Evolutionary conservation across 1,140 invertebrate genomes (phyloP), one percentile per base, ranked within the genome.

Genomic region (Teleopsis dalmanni): DNA sequence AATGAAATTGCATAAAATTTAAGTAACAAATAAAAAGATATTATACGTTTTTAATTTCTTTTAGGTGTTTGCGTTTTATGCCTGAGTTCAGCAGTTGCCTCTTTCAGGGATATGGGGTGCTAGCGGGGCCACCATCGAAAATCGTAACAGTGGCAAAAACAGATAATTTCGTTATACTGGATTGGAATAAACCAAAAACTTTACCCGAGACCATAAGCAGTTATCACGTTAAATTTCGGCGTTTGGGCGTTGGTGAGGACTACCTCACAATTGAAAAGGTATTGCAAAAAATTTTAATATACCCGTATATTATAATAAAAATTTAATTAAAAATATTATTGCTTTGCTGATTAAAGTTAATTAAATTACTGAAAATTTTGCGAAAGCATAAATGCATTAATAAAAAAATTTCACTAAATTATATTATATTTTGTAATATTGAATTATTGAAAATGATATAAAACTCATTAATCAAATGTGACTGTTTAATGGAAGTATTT

Each of bases 31-130:
- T n/a, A n/a, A n/a, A n/a, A n/a, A n/a, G n/a, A n/a, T n/a, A n/a
- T n/a, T n/a, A n/a, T 25, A 10, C 25, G 1, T 2, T 14, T 36
- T 0, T 47, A 25, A 18, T 43, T 43, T 18, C 16, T 35, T 23
- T 1, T 59, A 86, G 84, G 59, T 91, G 88, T 60, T 72, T 90
- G 26, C 81, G 84, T 37, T 87, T 84, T 67, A 89, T 90, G 82
- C 75, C 75, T 2, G 80, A 83, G 27, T 88, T 87, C 69, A 81
- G 79, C 22, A 87, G 83, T 70, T 90, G 88, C 60, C 70, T 90
- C 6, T 76, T 90, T 52, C 83, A 88, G 74, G 85, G 86, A 6
- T 89, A 90, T 61, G 86, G 87, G 2, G 86, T 89, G 0, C 73
- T 91, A 2, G 83, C 87, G 0, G 81, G 82, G 27, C 73, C 80